Conservation (phyloP, 2,113 vertebrate genomes). For the Tapirus terrestris region DNA sequence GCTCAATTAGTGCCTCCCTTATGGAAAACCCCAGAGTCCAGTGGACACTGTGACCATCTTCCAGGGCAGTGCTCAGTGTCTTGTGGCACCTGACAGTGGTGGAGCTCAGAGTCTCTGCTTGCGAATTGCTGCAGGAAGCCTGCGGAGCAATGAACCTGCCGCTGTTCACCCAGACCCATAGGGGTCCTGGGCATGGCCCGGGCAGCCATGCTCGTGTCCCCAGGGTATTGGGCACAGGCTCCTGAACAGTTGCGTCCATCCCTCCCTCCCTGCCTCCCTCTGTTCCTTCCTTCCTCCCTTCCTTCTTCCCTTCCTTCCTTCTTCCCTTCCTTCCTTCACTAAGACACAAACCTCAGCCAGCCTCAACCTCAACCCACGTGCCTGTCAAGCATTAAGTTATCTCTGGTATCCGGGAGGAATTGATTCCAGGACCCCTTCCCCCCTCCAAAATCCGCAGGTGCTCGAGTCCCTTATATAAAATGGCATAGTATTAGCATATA, state of each 20-base stretch:
- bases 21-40: background rate
- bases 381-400: background rate
- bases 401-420: too few relatives aligned
- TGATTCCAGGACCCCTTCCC: too few relatives aligned
- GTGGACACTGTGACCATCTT: background rate
- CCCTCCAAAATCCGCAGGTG: too few relatives aligned
- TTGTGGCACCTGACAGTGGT: background rate
- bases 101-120: background rate
- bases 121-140: background rate
- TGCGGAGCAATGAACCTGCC: background rate
- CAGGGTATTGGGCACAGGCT: background rate
- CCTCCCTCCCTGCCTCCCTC: background rate
- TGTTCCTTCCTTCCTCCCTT: accelerated
- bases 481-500: too few relatives aligned
- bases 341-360: background rate
- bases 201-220: background rate
- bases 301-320: too few relatives aligned
- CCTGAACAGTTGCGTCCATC: background rate
- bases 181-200: background rate
- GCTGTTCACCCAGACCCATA: background rate
- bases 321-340: background rate
- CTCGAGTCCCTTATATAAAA: too few relatives aligned
- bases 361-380: too few relatives aligned
- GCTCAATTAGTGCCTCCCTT: background rate
- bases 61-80: background rate